Evolutionary conservation across 2,113 vertebrate species (phyloP).

Genomic region (Arothron firmamentum): DNA sequence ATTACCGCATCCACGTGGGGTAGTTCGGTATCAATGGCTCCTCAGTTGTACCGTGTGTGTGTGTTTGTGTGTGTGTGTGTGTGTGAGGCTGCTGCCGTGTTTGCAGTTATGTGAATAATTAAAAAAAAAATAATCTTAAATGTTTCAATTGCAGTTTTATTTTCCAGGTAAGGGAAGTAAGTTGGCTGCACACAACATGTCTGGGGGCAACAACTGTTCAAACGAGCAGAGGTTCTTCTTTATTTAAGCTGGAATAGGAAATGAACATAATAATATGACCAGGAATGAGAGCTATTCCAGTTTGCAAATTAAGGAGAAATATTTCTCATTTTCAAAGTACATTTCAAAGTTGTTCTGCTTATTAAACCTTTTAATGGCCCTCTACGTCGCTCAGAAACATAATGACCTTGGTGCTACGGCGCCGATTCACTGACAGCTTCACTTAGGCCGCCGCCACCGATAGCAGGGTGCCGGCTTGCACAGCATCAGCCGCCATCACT

Average conservation of each 20-base stretch:
- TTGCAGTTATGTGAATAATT: conserved; percentile 3
- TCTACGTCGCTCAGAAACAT: conserved; percentile 33
- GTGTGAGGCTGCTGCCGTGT: conserved; percentile 6
- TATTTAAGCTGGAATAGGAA: conserved; percentile 4
- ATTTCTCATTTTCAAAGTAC: conserved; percentile 17
- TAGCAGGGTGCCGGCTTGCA: conserved; percentile 6
- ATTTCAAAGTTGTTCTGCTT: conserved; percentile 28
- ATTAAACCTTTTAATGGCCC: conserved; percentile 26
- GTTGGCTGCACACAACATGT: conserved; percentile 12
- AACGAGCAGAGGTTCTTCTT: conserved; percentile 1
- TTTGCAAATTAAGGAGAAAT: conserved; percentile 16
- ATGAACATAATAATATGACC: conserved; percentile 1
- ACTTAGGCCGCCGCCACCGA: conserved; percentile 42
- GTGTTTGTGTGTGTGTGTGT: conserved; percentile 9
- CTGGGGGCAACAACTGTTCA: background rate
- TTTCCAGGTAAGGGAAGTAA: conserved; percentile 15
- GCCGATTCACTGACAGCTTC: conserved; percentile 55
- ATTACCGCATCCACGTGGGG: conserved; percentile 30
- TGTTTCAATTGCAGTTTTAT: conserved; percentile 9
- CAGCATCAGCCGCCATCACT: background rate
- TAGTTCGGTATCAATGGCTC: conserved; percentile 54
- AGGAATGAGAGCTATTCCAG: background rate
- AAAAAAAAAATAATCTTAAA: conserved; percentile 11
- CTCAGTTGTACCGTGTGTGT: conserved; percentile 31
- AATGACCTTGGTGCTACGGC: conserved; percentile 41